These are phyloP conservation scores for Carcharodon carcharias DNA, from an alignment of 2,797 vertebrate genomes.

Conservation along the genomic window DNA sequence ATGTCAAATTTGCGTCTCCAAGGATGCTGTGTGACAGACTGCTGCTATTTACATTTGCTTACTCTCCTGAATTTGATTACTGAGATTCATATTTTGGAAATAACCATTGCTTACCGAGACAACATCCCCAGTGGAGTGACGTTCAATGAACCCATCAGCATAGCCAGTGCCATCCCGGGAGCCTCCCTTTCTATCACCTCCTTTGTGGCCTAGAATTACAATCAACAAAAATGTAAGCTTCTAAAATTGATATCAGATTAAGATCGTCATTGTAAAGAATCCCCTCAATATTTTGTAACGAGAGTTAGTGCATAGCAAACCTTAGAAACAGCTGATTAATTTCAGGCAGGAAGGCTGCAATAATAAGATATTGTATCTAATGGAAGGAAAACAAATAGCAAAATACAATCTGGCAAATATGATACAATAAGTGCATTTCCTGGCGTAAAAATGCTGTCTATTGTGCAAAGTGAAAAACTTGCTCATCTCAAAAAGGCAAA, in stretches of 20 bases:
- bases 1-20: neutral
- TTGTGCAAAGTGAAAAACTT: conserved; percentile 18
- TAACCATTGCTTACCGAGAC: conserved; percentile 70
- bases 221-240: neutral
- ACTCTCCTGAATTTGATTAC: neutral
- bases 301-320: neutral
- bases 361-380: neutral
- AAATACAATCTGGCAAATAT: neutral
- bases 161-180: conserved; percentile 94
- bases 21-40: neutral
- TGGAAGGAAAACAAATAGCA: neutral
- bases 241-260: neutral
- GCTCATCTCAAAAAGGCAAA: conserved; percentile 23
- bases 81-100: neutral
- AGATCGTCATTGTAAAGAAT: neutral
- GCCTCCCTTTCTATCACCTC: conserved; percentile 98
- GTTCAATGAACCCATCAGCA: conserved; percentile 98
- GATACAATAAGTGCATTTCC: neutral
- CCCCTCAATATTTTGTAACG: neutral
- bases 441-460: neutral
- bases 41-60: neutral
- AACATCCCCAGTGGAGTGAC: conserved; percentile 97
- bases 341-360: neutral
- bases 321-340: neutral
- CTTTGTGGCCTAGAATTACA: conserved; percentile 86